A percentile compares a stretch with the other conserved stretches of the same genome.
These are phyloP conservation scores for Cecidostiba fungosa DNA, from an alignment of 2,888 invertebrate species.

Conservation along the genomic window DNA sequence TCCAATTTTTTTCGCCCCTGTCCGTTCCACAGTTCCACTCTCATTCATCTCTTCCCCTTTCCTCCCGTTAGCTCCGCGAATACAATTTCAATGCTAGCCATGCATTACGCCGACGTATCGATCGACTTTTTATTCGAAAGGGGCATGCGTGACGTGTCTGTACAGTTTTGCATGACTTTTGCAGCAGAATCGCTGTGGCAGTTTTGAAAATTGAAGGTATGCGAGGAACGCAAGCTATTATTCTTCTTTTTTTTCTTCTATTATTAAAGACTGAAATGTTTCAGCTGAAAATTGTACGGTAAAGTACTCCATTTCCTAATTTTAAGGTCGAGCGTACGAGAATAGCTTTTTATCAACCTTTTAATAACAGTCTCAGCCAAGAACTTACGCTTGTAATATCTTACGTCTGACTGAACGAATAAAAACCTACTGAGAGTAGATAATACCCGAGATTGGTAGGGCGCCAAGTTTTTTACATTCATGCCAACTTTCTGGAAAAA, in stretches of 20 bases:
- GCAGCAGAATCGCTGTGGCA: not conserved
- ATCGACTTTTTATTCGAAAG: conserved; percentile 8
- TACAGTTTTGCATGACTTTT: not conserved
- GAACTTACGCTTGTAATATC: not conserved
- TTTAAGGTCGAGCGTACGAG: not conserved
- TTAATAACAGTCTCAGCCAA: not conserved
- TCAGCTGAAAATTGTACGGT: not conserved
- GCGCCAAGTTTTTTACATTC: conserved; percentile 6
- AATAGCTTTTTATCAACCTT: not conserved
- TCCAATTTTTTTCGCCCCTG: conserved; percentile 9
- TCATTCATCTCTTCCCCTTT: not conserved
- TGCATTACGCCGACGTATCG: not conserved
- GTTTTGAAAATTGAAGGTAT: not conserved
- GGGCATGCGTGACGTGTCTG: not conserved
- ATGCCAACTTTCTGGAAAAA: not conserved
- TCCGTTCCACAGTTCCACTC: not conserved
- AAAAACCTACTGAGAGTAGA: not conserved
- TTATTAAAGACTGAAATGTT: too few species aligned
- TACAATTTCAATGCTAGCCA: not conserved
- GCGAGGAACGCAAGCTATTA: too few species aligned
- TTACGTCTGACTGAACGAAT: not conserved
- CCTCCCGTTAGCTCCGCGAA: not conserved
- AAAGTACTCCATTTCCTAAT: not conserved
- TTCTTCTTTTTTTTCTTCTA: too few species aligned
- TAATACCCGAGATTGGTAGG: not conserved